Percentiles rank a stretch among this genome's conserved stretches.
Conservation (phyloP, 2,888 invertebrate species). For the Erannis defoliaria region DNA sequence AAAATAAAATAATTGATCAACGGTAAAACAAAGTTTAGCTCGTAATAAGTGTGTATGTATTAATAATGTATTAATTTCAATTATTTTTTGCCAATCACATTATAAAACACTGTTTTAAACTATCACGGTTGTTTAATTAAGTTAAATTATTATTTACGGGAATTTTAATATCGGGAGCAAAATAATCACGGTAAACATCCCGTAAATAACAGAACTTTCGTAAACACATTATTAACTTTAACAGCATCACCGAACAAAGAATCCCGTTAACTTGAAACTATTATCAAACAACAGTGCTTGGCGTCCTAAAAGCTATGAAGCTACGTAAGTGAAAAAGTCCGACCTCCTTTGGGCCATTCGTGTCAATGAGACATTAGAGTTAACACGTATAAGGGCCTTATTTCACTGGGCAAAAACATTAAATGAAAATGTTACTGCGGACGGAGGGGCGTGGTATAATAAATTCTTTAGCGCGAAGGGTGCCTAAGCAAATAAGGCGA, state of each 20-base stretch:
- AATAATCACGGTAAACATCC: too few relatives aligned
- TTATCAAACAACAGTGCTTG: conserved; percentile 5
- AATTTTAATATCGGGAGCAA: too few relatives aligned
- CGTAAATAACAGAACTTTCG: too few relatives aligned
- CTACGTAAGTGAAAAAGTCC: conserved; percentile 27
- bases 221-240: background rate
- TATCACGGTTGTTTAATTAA: too few relatives aligned
- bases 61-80: too few relatives aligned
- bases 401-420: conserved; percentile 69
- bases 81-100: too few relatives aligned
- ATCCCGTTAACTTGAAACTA: background rate
- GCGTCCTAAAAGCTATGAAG: conserved; percentile 8
- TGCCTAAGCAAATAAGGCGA: conserved; percentile 6
- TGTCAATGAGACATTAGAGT: conserved; percentile 76
- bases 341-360: conserved; percentile 51
- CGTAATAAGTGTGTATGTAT: too few relatives aligned
- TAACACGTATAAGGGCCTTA: conserved; percentile 70
- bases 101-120: too few relatives aligned
- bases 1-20: too few relatives aligned
- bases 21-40: too few relatives aligned
- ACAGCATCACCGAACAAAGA: background rate
- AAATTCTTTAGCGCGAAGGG: conserved; percentile 51
- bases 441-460: conserved; percentile 62
- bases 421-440: conserved; percentile 73
- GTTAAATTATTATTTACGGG: too few relatives aligned